phyloP scores from a whole-genome alignment of 23 tunicate genomes.

The Phallusia fumigata region DNA sequence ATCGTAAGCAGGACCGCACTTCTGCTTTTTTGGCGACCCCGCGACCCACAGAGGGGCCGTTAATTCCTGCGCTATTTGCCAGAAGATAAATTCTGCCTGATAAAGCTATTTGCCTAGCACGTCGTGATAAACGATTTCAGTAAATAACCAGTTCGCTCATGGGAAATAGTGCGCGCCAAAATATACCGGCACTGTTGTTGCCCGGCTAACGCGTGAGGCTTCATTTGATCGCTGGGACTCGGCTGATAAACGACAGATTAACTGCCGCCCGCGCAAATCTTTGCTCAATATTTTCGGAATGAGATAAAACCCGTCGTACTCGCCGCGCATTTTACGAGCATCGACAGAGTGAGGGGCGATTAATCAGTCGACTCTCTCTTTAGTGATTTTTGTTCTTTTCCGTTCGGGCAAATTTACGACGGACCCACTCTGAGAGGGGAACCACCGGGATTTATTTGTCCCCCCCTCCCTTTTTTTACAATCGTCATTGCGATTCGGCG shows the following conservation, averaged over 20 bases:
- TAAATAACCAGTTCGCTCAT: slow-evolving; percentile 23
- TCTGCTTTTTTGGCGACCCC: background rate
- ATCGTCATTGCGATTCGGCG: too few species aligned
- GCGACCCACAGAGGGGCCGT: slow-evolving; percentile 19
- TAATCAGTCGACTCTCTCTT: too few species aligned
- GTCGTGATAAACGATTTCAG: slow-evolving; percentile 57
- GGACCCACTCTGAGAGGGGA: too few species aligned
- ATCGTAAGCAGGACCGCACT: background rate
- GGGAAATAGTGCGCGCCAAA: too few species aligned
- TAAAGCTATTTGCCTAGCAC: slow-evolving; percentile 37
- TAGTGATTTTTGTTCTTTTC: too few species aligned
- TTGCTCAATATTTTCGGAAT: background rate
- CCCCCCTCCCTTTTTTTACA: too few species aligned
- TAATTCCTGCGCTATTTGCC: slow-evolving; percentile 49
- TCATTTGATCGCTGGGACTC: background rate
- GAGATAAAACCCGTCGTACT: background rate
- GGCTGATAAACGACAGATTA: background rate
- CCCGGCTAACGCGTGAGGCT: background rate
- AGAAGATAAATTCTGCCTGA: slow-evolving; percentile 52
- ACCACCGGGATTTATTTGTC: too few species aligned
- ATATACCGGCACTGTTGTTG: too few species aligned
- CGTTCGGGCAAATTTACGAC: too few species aligned
- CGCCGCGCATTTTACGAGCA: too few species aligned
- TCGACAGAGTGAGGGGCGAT: too few species aligned
- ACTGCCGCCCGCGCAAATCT: slow-evolving; percentile 1